Evolutionary conservation across 1,140 invertebrate genomes (phyloP).

Genomic region (Asobara japonica): DNA sequence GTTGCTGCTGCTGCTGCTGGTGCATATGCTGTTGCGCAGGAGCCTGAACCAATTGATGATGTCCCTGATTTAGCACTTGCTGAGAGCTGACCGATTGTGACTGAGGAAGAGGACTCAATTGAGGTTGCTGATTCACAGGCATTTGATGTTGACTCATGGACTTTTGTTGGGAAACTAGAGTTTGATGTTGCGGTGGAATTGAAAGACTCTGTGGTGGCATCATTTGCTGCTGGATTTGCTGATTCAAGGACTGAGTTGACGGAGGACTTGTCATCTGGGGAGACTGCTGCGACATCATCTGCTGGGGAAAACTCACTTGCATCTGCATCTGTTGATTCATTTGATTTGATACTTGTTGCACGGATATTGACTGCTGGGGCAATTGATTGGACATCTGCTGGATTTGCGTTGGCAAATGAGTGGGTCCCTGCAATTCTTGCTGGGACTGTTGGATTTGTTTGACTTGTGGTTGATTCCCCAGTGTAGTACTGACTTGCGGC

Average conservation of each 20-base stretch:
- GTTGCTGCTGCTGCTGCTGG: slow-evolving; percentile 7
- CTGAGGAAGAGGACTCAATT: slow-evolving; percentile 39
- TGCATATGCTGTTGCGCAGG: background rate
- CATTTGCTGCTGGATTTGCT: slow-evolving; percentile 52
- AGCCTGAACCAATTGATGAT: background rate
- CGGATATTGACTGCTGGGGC: slow-evolving; percentile 50
- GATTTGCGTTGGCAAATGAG: slow-evolving; percentile 44
- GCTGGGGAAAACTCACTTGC: slow-evolving; percentile 55
- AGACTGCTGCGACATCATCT: slow-evolving; percentile 53
- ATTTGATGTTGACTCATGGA: slow-evolving; percentile 8
- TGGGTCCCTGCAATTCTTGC: slow-evolving; percentile 57
- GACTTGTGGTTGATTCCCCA: slow-evolving; percentile 43
- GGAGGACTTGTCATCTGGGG: slow-evolving; percentile 42
- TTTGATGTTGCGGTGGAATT: slow-evolving; percentile 47
- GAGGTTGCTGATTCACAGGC: slow-evolving; percentile 31
- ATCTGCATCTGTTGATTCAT: slow-evolving; percentile 53
- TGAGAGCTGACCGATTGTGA: slow-evolving; percentile 23
- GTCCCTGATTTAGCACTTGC: background rate
- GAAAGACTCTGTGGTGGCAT: slow-evolving; percentile 44
- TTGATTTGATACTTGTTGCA: slow-evolving; percentile 54
- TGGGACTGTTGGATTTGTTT: slow-evolving; percentile 53
- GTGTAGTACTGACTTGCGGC: background rate
- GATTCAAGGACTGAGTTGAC: slow-evolving; percentile 42
- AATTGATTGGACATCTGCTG: slow-evolving; percentile 54
- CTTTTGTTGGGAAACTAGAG: background rate